phyloP scores from a whole-genome alignment of 1,140 invertebrate species.

The Halyomorpha halys region DNA sequence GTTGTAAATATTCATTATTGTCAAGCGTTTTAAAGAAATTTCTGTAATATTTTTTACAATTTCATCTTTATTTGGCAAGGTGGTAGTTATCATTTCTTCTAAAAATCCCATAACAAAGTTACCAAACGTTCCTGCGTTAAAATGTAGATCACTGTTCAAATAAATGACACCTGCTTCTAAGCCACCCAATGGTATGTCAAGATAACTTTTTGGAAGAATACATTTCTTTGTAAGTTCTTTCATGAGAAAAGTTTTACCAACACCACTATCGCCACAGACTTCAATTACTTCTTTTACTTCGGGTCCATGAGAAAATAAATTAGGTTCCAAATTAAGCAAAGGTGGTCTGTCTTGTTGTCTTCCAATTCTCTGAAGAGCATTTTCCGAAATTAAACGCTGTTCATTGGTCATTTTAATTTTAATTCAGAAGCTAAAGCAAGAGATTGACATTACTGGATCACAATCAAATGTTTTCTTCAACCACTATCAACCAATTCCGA shows the following conservation, averaged over 20 bases:
- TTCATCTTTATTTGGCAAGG: background rate
- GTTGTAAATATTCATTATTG: background rate
- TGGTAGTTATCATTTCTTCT: background rate
- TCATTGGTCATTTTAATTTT: background rate
- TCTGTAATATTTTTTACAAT: background rate
- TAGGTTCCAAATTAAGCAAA: background rate
- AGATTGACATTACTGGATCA: too few species aligned
- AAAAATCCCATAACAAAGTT: background rate
- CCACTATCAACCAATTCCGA: too few species aligned
- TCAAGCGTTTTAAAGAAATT: background rate
- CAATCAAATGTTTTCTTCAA: too few species aligned
- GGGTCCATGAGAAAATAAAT: background rate
- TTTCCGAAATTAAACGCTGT: background rate
- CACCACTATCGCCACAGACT: background rate
- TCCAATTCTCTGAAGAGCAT: background rate
- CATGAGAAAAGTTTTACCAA: background rate
- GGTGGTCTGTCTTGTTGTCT: background rate
- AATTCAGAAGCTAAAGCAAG: background rate
- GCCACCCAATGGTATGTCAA: background rate
- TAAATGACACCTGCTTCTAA: background rate
- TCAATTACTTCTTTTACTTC: background rate
- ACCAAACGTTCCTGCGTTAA: background rate
- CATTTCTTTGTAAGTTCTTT: background rate
- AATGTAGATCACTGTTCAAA: background rate
- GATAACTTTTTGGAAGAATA: background rate